These are phyloP conservation scores for Aricia artaxerxes DNA, from an alignment of 2,888 invertebrate species.

Conservation along the genomic window DNA sequence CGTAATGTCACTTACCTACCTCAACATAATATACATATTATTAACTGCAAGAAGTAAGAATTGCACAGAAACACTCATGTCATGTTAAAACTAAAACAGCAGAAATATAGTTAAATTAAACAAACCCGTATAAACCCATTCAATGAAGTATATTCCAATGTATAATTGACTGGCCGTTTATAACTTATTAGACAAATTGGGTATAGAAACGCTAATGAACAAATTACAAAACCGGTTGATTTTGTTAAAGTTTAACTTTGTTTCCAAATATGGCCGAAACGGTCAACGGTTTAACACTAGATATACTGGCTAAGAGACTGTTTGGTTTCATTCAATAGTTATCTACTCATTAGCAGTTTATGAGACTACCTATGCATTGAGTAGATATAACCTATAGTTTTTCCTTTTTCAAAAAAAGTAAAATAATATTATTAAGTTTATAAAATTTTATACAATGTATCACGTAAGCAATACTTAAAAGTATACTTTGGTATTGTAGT, in stretches of 20 bases:
- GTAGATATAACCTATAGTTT: neutral
- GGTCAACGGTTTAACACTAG: neutral
- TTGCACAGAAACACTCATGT: neutral
- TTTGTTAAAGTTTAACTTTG: slow-evolving; percentile 27
- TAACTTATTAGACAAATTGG: slow-evolving; percentile 24
- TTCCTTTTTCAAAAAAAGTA: no score
- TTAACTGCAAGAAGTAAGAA: neutral
- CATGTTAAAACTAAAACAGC: neutral
- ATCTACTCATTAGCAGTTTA: no score
- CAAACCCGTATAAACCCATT: slow-evolving; percentile 9
- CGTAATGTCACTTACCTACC: no score
- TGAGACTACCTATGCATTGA: neutral
- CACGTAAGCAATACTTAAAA: no score
- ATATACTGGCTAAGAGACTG: neutral
- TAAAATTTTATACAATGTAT: no score
- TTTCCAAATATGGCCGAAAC: slow-evolving; percentile 20
- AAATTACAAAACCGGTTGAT: slow-evolving; percentile 16
- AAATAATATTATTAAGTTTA: no score
- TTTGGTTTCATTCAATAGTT: neutral
- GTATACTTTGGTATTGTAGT: no score
- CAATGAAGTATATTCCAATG: neutral
- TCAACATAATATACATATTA: no score
- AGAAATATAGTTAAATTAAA: slow-evolving; percentile 11
- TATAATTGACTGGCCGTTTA: slow-evolving; percentile 22
- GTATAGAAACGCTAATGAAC: slow-evolving; percentile 5